Conservation (phyloP, 2,888 invertebrate genomes). For the Pyrochroa serraticornis region DNA sequence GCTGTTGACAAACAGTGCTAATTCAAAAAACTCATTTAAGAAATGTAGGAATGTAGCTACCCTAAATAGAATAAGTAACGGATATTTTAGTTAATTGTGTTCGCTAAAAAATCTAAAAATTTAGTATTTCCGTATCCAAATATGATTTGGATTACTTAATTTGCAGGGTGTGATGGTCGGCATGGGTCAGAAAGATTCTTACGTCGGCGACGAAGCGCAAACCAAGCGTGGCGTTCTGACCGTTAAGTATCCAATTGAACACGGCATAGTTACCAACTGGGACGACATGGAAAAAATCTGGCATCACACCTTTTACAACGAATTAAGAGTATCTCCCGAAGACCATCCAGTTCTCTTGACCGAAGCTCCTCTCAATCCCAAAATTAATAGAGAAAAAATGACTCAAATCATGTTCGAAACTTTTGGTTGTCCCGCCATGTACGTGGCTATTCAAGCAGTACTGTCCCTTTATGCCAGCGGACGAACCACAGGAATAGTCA, state of each 20-base stretch:
- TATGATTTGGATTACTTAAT: too few relatives aligned
- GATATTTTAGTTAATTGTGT: too few relatives aligned
- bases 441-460: constrained; percentile 77
- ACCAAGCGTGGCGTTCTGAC: constrained; percentile 62
- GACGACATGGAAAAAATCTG: constrained; percentile 90
- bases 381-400: constrained; percentile 83
- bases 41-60: too few relatives aligned
- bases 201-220: constrained; percentile 67
- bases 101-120: too few relatives aligned
- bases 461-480: constrained; percentile 76
- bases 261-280: constrained; percentile 82
- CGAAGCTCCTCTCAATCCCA: constrained; percentile 81
- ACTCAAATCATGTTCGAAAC: constrained; percentile 70
- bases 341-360: constrained; percentile 79
- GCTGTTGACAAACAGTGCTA: too few relatives aligned
- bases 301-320: constrained; percentile 86
- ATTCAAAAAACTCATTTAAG: too few relatives aligned
- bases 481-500: constrained; percentile 75
- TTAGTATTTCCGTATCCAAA: too few relatives aligned
- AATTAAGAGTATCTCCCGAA: constrained; percentile 78
- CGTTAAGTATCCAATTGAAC: constrained; percentile 77
- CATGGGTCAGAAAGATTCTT: constrained; percentile 60
- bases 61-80: too few relatives aligned
- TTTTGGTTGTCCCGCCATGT: constrained; percentile 68
- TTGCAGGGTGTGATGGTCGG: constrained; percentile 56